Base-by-base conservation (phyloP, 2,888 invertebrate genomes). In the Phrixothrix hirtus region DNA sequence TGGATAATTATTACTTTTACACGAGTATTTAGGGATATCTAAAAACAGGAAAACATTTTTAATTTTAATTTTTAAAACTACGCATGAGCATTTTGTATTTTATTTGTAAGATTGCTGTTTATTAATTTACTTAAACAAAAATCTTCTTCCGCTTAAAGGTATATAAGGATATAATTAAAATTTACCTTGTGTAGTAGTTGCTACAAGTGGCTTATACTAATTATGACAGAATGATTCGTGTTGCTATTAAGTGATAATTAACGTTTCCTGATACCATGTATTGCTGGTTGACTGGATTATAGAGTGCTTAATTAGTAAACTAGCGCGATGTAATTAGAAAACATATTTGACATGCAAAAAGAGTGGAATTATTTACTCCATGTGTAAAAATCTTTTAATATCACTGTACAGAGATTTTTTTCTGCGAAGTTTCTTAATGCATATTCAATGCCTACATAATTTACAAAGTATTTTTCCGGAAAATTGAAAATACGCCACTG, bases 201-300 rank as follows among this genome's bases (percentile, higher is more conserved):
- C 43, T 51, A 51, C 38, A 44, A 51, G 50, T 39, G 44, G 49
- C 21, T 48, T 35, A 35, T 39, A 44, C 38, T 51, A 51, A 51
- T 51, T 51, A 51, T 44, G 44, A 39, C 44, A 44, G 49, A 51
- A 51, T 44, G 39, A 51, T 44, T 39, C 44, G 44, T 44, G 44
- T 39, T 44, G 29, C 50, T 31, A 44, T 51, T 51, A 44, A 51
- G 44, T 51, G 50, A 44, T 51, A 51, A 51, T 51, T 44, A 51
- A 32, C 31, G 44, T 44, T 51, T 44, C 44, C 44, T 38, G 31
- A 38, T 51, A 37, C 35, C 50, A 44, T 51, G 50, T 51, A 39
- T 45, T 51, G 31, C 44, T 51, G 35, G 38, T 35, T 21, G 7
- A 21, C 7, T 51, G 37, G 17, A 51, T 51, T 39, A 51, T 51